Conservation (phyloP, 2,888 invertebrate species). For the Hydrotaea diabolus region DNA sequence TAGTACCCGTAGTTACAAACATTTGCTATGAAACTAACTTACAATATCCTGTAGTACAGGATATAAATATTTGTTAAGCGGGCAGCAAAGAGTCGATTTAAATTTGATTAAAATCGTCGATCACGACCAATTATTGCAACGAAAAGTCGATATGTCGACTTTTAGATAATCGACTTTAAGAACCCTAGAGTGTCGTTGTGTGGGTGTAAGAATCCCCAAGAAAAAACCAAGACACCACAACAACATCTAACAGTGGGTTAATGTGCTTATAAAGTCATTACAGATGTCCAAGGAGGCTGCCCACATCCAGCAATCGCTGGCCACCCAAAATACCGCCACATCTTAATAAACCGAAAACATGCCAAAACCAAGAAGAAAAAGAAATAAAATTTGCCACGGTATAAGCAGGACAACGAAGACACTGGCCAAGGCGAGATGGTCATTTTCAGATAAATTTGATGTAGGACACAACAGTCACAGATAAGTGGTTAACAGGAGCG, state of each 20-base stretch:
- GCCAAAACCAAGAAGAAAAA: background rate
- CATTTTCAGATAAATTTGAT: constrained; percentile 45
- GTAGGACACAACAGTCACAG: constrained; percentile 6
- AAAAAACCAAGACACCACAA: constrained; percentile 22
- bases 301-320: background rate
- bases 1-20: too few species aligned
- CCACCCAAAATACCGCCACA: background rate
- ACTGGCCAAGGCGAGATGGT: constrained; percentile 22
- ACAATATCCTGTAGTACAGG: too few species aligned
- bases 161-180: too few species aligned
- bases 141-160: too few species aligned
- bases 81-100: too few species aligned
- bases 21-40: too few species aligned
- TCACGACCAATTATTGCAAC: too few species aligned
- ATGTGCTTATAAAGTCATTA: constrained; percentile 67
- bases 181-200: too few species aligned
- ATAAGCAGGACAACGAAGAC: background rate
- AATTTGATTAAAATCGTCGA: too few species aligned
- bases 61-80: too few species aligned
- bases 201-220: constrained; percentile 14
- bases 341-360: background rate
- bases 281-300: background rate
- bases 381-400: background rate
- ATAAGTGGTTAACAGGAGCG: constrained; percentile 18
- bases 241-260: constrained; percentile 59